Base-by-base conservation (phyloP, 2,888 invertebrate species). In the Pristionchus mayeri region DNA sequence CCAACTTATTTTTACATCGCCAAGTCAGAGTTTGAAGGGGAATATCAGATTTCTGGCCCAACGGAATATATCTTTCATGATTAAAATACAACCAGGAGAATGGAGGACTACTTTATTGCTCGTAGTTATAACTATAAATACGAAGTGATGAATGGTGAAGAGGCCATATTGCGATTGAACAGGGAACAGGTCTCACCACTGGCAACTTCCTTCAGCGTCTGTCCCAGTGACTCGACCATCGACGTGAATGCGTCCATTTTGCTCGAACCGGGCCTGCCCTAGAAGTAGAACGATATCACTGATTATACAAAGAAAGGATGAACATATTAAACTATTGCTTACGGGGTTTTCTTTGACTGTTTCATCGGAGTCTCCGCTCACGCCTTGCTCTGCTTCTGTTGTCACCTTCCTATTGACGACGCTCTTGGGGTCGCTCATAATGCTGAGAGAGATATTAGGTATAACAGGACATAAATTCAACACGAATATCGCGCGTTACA, bases 321-420 rank as follows among this genome's bases (percentile, higher is more conserved):
- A 34, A 13, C 34, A 37, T 21, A 67, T 16, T 11, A 2, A 34
- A 21, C 0, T 18, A 21, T 24, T 7, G 40, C 71, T 1, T 11
- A 71, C 71, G 40, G 71, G 71, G 44, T 71, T 71, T 40, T 71
- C 71, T 71, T 71, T 71, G 71, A 71, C 24, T 44, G 71, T n/a
- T 37, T 40, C 7, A 11, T 24, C 71, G n/a, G 44, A 21, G 24
- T 44, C 11, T 71, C 40, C 40, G 13, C n/a, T n/a, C 21, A 30
- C 71, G 24, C 9, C 24, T 30, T 78, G 30, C 50, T 78, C 76
- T 6, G 37, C 76, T 4, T 78, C 76, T 34, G 48, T 78, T 40
- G 48, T 21, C 16, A 16, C 30, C 50, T 50, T 48, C 9, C 76
- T 18, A 34, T 48, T 78, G 7, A 78, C 76, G 18, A 78, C 30